Percentiles rank a stretch among this genome's conserved stretches.
Conservation (phyloP, 2,113 vertebrate genomes). For the Carettochelys insculpta region DNA sequence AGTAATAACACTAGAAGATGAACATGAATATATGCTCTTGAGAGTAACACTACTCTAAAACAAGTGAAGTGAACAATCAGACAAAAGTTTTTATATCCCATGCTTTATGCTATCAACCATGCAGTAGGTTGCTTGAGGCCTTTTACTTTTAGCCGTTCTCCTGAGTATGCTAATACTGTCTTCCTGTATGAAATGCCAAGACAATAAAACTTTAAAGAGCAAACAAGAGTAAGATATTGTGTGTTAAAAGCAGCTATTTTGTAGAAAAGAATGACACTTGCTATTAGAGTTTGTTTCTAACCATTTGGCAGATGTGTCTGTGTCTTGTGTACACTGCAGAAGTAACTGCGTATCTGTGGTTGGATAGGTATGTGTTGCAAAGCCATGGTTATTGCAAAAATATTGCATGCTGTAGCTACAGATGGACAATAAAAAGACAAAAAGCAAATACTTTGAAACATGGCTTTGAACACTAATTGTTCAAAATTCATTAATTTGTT, state of each 20-base stretch:
- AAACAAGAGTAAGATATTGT: constrained; percentile 79
- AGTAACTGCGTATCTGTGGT: constrained; percentile 39
- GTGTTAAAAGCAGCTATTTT: constrained; percentile 71
- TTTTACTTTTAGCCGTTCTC: constrained; percentile 79
- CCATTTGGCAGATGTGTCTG: constrained; percentile 48
- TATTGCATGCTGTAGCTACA: not conserved
- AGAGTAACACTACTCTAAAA: constrained; percentile 78
- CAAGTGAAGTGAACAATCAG: constrained; percentile 83
- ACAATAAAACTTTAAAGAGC: constrained; percentile 81
- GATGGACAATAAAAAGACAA: constrained; percentile 10
- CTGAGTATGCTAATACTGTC: constrained; percentile 78
- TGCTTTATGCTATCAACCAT: constrained; percentile 85
- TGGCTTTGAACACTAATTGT: not conserved
- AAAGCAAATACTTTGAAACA: not conserved
- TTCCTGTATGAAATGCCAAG: constrained; percentile 79
- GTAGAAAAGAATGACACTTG: constrained; percentile 68
- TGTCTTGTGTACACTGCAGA: constrained; percentile 4
- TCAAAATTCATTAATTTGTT: not conserved
- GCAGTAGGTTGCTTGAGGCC: constrained; percentile 82
- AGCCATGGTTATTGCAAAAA: constrained; percentile 24
- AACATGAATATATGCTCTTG: constrained; percentile 85
- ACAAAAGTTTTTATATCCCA: constrained; percentile 79
- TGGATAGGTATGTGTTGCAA: constrained; percentile 28
- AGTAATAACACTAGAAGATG: constrained; percentile 87
- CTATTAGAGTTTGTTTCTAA: constrained; percentile 62